Percentiles rank a stretch among this genome's conserved stretches.
Conservation (phyloP, 2,797 vertebrate species). For the Lithobates sylvaticus region DNA sequence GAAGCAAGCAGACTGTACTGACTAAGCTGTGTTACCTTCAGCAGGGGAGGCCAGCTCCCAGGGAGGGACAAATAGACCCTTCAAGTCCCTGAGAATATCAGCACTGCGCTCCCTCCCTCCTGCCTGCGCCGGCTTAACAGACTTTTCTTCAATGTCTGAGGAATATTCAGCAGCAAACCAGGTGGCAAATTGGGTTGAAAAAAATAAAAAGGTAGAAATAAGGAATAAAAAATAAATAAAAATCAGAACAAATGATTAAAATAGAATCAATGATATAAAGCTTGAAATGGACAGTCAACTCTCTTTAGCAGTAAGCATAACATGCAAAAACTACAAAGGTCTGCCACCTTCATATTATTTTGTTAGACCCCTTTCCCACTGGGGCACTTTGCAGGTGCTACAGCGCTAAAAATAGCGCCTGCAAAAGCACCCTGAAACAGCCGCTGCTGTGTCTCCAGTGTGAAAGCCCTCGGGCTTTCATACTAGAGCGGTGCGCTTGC, state of each 20-base stretch:
- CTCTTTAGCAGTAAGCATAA: too few relatives aligned
- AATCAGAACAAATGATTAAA: background rate
- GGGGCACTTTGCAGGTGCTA: too few relatives aligned
- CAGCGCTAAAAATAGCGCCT: too few relatives aligned
- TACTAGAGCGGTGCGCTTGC: too few relatives aligned
- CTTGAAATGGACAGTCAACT: background rate
- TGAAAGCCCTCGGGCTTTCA: too few relatives aligned
- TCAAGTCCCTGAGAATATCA: constrained; percentile 83
- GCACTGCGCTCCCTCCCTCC: constrained; percentile 78
- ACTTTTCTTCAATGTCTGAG: constrained; percentile 73
- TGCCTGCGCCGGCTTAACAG: constrained; percentile 72
- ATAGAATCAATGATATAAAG: background rate
- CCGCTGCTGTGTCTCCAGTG: too few relatives aligned
- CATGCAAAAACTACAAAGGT: too few relatives aligned
- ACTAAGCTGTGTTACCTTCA: constrained; percentile 77
- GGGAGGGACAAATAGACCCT: constrained; percentile 80
- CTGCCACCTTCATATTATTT: too few relatives aligned
- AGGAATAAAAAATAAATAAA: background rate
- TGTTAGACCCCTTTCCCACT: too few relatives aligned
- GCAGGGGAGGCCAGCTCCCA: constrained; percentile 80
- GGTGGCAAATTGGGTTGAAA: constrained; percentile 51
- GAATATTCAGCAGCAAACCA: constrained; percentile 69
- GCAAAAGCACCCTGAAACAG: too few relatives aligned
- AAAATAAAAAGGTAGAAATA: background rate
- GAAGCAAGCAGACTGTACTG: constrained; percentile 63